These are phyloP conservation scores for Pomacea maculata DNA, from an alignment of 1,140 invertebrate species.

Conservation along the genomic window DNA sequence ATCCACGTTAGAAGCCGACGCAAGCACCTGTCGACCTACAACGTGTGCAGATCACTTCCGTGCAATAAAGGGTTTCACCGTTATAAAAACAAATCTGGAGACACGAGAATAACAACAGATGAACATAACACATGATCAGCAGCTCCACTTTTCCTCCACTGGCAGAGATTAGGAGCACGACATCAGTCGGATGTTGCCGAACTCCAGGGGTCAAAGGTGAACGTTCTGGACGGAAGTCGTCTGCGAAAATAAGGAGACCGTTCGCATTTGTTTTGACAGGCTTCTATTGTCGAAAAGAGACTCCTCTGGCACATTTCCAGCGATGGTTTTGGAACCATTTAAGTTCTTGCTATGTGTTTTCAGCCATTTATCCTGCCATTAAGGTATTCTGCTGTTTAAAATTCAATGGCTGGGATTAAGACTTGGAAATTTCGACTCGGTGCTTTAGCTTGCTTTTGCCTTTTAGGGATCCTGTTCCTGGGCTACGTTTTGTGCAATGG, in stretches of 20 bases:
- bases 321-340: neutral
- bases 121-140: too few species aligned
- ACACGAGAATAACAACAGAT: too few species aligned
- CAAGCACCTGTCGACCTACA: too few species aligned
- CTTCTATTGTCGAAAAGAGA: neutral
- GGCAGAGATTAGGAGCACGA: neutral
- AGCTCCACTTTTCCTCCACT: too few species aligned
- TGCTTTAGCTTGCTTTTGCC: neutral
- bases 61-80: too few species aligned
- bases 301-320: too few species aligned
- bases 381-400: neutral
- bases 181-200: neutral
- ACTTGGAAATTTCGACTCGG: neutral
- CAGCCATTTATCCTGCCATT: too few species aligned
- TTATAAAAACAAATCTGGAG: too few species aligned
- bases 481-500: slow-evolving; percentile 23
- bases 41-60: too few species aligned
- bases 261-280: slow-evolving; percentile 7
- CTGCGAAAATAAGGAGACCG: neutral
- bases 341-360: neutral
- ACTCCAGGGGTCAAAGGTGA: neutral
- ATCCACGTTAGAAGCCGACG: too few species aligned
- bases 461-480: slow-evolving; percentile 9
- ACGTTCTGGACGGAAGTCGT: neutral
- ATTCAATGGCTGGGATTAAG: slow-evolving; percentile 5